Conservation (phyloP, 2,888 invertebrate genomes). For the Mythimna pallens region DNA sequence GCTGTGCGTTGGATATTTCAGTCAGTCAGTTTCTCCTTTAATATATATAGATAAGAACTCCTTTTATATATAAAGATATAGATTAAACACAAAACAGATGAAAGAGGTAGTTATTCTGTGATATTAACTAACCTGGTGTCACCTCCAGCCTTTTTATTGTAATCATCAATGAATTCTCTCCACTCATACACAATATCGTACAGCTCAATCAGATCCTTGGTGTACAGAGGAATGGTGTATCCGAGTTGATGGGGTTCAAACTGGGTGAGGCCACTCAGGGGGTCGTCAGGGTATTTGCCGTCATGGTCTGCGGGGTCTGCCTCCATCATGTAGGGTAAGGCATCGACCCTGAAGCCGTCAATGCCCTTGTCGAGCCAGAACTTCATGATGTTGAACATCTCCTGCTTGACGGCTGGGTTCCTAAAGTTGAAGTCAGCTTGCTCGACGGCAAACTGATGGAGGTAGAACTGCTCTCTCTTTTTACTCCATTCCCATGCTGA, state of each 20-base stretch:
- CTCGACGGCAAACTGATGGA: conserved; percentile 92
- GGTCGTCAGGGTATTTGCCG: conserved; percentile 87
- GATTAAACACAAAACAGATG: too few species aligned
- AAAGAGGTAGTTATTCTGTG: too few species aligned
- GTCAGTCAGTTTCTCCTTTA: too few species aligned
- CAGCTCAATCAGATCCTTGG: conserved; percentile 91
- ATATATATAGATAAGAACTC: too few species aligned
- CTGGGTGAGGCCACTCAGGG: conserved; percentile 81
- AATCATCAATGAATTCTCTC: conserved; percentile 89
- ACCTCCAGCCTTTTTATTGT: conserved; percentile 79
- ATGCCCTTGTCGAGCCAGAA: conserved; percentile 95
- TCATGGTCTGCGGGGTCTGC: conserved; percentile 82
- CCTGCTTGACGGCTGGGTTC: conserved; percentile 88
- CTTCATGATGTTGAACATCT: conserved; percentile 91
- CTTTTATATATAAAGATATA: too few species aligned
- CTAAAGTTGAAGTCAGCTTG: conserved; percentile 93
- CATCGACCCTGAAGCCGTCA: conserved; percentile 94
- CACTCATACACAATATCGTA: conserved; percentile 91
- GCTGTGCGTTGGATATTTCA: too few species aligned
- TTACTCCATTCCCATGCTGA: conserved; percentile 93
- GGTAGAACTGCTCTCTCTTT: conserved; percentile 92
- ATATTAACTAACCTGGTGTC: conserved; percentile 79
- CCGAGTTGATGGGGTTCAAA: conserved; percentile 88
- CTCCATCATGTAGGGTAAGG: conserved; percentile 91
- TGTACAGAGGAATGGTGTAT: conserved; percentile 91